Evolutionary conservation across 2,888 invertebrate species (phyloP).

Genomic region (Anarsia innoxiella): DNA sequence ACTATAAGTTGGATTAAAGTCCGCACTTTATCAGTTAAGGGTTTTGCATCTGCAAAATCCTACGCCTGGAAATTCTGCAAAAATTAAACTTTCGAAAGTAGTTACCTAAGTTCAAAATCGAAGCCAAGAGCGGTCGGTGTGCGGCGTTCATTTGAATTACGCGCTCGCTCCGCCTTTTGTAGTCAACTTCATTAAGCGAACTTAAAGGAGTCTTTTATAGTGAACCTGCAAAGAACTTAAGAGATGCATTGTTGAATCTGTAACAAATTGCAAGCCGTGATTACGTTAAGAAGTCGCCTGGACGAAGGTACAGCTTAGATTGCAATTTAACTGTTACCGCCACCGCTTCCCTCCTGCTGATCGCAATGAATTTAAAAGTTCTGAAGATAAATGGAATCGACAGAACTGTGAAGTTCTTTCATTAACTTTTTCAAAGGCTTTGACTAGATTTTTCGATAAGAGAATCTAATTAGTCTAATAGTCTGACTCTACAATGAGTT

Average conservation of each 20-base stretch:
- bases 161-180: conserved; percentile 63
- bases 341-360: conserved; percentile 19
- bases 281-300: conserved; percentile 54
- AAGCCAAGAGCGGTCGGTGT: conserved; percentile 54
- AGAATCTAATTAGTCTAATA: conserved; percentile 10
- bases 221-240: conserved; percentile 56
- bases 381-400: conserved; percentile 23
- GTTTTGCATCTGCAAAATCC: conserved; percentile 46
- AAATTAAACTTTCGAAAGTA: conserved; percentile 67
- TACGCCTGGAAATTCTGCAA: conserved; percentile 55
- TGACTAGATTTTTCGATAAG: conserved; percentile 1
- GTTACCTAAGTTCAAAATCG: conserved; percentile 65
- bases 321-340: conserved; percentile 50
- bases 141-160: conserved; percentile 68
- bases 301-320: conserved; percentile 44
- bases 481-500: neutral
- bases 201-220: conserved; percentile 67
- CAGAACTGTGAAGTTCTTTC: conserved; percentile 14
- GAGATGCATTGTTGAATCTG: conserved; percentile 72
- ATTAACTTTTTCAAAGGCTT: conserved; percentile 8
- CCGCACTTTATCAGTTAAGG: conserved; percentile 40
- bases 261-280: conserved; percentile 70
- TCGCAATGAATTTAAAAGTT: conserved; percentile 37
- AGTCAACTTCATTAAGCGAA: conserved; percentile 72
- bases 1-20: conserved; percentile 30